Evolutionary conservation across 2,888 invertebrate species (phyloP).

Genomic region (Neoitamus cyanurus): DNA sequence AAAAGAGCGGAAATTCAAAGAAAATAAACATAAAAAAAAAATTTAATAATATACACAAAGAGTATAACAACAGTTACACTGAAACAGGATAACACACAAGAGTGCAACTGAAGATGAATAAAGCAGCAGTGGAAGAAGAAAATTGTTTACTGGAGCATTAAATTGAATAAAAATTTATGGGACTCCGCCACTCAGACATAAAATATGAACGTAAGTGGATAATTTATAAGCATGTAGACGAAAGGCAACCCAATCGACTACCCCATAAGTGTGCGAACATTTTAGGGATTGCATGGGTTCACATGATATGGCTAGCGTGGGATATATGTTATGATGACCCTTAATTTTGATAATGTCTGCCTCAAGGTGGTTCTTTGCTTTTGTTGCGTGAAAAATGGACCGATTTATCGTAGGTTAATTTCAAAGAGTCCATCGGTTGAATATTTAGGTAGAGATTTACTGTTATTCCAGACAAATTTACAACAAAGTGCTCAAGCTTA

Average conservation of each 20-base stretch:
- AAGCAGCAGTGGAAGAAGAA: constrained; percentile 54
- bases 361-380: not conserved
- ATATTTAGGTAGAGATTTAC: not conserved
- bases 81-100: not conserved
- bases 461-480: not conserved
- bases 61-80: not conserved
- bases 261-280: not conserved
- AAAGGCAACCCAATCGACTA: not conserved
- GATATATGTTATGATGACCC: not conserved
- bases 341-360: not conserved
- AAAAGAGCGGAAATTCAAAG: not conserved
- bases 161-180: constrained; percentile 67
- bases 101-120: not conserved
- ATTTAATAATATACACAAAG: not conserved
- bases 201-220: constrained; percentile 56
- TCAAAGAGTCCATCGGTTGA: not conserved
- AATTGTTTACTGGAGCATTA: constrained; percentile 66
- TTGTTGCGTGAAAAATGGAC: not conserved
- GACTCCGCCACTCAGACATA: constrained; percentile 60
- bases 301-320: not conserved
- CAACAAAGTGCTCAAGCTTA: too few relatives aligned
- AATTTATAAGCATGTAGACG: constrained; percentile 36
- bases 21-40: not conserved
- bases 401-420: not conserved
- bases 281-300: not conserved